Base-by-base conservation (phyloP, 2,797 vertebrate genomes). In the Oceanodroma leucorhoa region DNA sequence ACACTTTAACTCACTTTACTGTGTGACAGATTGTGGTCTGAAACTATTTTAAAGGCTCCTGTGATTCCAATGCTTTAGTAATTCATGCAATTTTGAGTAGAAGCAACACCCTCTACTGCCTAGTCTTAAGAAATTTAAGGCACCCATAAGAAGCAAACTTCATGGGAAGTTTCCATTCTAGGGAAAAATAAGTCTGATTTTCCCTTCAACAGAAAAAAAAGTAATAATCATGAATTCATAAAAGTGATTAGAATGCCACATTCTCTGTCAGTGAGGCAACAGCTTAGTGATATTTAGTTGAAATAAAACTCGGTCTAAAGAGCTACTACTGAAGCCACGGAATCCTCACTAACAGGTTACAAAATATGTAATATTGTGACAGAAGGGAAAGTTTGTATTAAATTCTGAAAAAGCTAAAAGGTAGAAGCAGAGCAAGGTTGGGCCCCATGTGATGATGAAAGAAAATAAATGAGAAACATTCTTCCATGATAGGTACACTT, bases 241-340 rank as follows among this genome's bases (percentile, higher is more conserved):
- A 12, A 75, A 71, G 94, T 87, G 55, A 95, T 90, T 41, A 97
- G 53, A 97, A 95, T 64, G 90, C n/a, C 95, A 97, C 95, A 96
- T 96, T 95, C 96, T 92, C 94, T 84, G 94, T 95, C 96, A 95
- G 86, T 87, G 95, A 97, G 96, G 95, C 95, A 94, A 94, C 58
- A 82, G 51, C 40, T 87, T 54, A 51, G 71, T 69, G 88, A 83
- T 83, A 90, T 57, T 83, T 60, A 83, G 20, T n/a, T 90, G 79
- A 67, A 70, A 83, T 64, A 66, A 19, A 34, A 45, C 34, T 64
- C 77, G 40, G 43, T 36, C 51, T 88, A 57, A 20, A 40, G 24
- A 93, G 73, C 57, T 91, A 72, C 48, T 87, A 93, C 20, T 80
- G 81, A 90, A 93, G 86, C 86, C 71, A 95, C 18, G 5, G 48